Percentiles rank a stretch among this genome's conserved stretches.
These are phyloP conservation scores for Prionace glauca DNA, from an alignment of 2,797 vertebrate genomes.

Conservation along the genomic window DNA sequence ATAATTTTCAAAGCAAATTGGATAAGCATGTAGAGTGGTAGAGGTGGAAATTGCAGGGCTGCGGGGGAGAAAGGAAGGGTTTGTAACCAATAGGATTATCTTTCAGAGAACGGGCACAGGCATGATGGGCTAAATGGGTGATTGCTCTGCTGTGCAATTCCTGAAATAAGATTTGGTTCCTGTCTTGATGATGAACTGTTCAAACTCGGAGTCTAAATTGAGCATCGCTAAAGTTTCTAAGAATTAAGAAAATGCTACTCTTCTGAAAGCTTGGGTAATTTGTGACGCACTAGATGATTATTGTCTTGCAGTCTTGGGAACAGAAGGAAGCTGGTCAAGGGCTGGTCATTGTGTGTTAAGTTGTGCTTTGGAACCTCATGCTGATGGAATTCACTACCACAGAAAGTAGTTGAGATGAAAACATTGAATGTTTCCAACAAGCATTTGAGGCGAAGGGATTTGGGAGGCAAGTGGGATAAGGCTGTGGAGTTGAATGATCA, in stretches of 20 bases:
- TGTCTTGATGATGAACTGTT: not conserved
- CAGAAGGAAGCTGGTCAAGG: not conserved
- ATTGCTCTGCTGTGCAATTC: not conserved
- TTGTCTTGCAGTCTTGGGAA: not conserved
- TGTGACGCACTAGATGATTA: not conserved
- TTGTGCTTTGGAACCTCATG: not conserved
- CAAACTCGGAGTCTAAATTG: not conserved
- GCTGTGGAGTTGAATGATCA: too few relatives aligned
- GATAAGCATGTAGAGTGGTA: not conserved
- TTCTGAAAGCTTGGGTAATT: not conserved
- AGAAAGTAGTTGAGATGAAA: too few relatives aligned
- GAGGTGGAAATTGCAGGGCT: not conserved
- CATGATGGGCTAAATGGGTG: not conserved
- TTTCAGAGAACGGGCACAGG: not conserved
- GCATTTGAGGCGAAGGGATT: too few relatives aligned
- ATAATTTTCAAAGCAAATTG: not conserved
- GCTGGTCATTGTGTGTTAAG: not conserved
- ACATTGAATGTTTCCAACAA: too few relatives aligned
- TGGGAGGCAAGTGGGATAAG: too few relatives aligned
- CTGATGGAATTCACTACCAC: too few relatives aligned
- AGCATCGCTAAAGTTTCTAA: not conserved
- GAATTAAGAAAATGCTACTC: not conserved
- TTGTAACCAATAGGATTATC: not conserved
- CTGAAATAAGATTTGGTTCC: not conserved
- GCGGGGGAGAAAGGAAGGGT: not conserved